These are phyloP conservation scores for Monarcha castaneiventris DNA, from an alignment of 2,113 vertebrate species.

Conservation along the genomic window DNA sequence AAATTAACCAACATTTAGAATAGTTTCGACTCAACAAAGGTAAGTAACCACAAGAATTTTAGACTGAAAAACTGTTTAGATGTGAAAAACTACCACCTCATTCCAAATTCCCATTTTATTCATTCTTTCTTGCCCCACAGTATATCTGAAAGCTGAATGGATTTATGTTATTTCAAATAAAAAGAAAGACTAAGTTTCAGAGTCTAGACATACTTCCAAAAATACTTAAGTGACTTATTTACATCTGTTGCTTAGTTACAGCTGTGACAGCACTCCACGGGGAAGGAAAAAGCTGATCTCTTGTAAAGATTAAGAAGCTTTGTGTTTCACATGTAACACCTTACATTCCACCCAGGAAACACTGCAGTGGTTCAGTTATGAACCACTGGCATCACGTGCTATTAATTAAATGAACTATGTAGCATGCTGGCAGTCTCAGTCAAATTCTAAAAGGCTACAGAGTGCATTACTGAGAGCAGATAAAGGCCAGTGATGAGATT, in stretches of 20 bases:
- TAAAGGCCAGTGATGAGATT: neutral
- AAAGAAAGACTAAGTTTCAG: slow-evolving; percentile 29
- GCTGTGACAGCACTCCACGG: neutral
- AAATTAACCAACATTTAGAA: neutral
- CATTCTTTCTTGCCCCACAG: neutral
- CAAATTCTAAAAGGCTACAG: neutral
- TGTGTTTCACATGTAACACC: neutral
- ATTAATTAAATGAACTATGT: neutral
- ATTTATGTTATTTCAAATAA: slow-evolving; percentile 10
- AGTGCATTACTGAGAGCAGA: neutral
- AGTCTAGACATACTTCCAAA: slow-evolving; percentile 12
- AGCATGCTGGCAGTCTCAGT: neutral
- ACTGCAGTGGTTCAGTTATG: neutral
- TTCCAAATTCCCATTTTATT: neutral
- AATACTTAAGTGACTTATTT: slow-evolving; percentile 23
- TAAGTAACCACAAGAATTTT: neutral
- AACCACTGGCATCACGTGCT: neutral
- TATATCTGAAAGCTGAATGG: neutral
- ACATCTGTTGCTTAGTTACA: neutral
- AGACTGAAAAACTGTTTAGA: neutral
- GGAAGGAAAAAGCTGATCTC: neutral
- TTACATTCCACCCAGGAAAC: slow-evolving; percentile 24
- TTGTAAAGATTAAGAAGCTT: neutral
- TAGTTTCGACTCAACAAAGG: neutral
- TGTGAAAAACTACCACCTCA: neutral